Evolutionary conservation across 2,797 vertebrate species (phyloP).

Genomic region (Tachyglossus aculeatus): DNA sequence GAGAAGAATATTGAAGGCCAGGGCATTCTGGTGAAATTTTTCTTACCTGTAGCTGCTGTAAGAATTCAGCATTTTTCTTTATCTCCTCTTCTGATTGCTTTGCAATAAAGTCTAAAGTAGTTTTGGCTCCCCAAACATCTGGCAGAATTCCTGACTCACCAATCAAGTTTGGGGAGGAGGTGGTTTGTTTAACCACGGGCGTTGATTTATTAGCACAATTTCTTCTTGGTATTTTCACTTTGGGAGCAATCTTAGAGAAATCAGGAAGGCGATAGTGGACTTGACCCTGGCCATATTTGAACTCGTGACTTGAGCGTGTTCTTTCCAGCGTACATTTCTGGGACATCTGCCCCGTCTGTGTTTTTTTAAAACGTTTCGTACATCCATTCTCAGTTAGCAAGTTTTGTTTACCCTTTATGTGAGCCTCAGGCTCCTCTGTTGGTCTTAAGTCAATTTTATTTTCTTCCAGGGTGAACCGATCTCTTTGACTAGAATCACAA

Average conservation of each 20-base stretch:
- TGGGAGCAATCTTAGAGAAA: constrained; percentile 78
- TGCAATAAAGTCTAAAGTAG: constrained; percentile 35
- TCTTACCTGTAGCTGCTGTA: constrained; percentile 63
- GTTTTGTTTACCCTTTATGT: constrained; percentile 16
- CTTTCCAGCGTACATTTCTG: constrained; percentile 57
- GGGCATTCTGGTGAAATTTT: neutral
- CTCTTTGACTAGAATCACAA: neutral
- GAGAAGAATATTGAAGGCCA: accelerated
- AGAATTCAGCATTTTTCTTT: constrained; percentile 20
- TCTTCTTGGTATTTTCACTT: constrained; percentile 79
- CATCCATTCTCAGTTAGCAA: neutral
- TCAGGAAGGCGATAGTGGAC: constrained; percentile 77
- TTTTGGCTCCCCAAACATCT: constrained; percentile 69
- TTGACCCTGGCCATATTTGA: constrained; percentile 78
- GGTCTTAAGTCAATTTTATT: neutral
- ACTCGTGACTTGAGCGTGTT: constrained; percentile 62
- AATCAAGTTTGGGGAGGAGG: constrained; percentile 71
- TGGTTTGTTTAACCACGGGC: constrained; percentile 60
- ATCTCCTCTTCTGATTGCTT: constrained; percentile 41
- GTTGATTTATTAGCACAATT: constrained; percentile 49
- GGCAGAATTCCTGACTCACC: constrained; percentile 57
- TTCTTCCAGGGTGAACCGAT: neutral
- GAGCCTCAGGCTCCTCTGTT: neutral
- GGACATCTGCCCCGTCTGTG: neutral
- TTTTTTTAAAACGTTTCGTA: constrained; percentile 23